A percentile compares a stretch with the other conserved stretches of the same genome.
phyloP scores from a whole-genome alignment of 2,113 vertebrate genomes.

The Daboia siamensis region DNA sequence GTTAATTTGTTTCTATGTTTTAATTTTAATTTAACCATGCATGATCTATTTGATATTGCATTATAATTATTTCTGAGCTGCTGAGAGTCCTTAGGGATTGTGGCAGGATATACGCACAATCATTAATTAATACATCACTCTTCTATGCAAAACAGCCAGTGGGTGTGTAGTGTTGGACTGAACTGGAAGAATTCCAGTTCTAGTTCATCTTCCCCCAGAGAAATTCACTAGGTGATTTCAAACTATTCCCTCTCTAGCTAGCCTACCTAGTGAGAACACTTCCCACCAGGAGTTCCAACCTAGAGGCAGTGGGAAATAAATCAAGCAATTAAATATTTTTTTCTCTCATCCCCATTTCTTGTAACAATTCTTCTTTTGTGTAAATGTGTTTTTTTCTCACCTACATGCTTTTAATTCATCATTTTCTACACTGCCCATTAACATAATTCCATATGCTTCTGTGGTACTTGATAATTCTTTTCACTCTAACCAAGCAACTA shows the following conservation, averaged over 20 bases:
- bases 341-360: not conserved
- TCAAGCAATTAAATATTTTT: not conserved
- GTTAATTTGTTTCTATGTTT: not conserved
- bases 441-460: not conserved
- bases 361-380: not conserved
- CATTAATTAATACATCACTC: not conserved
- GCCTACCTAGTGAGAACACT: not conserved
- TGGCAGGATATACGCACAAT: not conserved
- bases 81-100: not conserved
- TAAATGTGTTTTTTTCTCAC: not conserved
- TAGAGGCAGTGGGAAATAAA: not conserved
- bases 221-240: not conserved
- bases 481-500: not conserved
- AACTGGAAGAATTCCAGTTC: not conserved
- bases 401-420: not conserved
- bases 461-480: not conserved
- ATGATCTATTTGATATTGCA: not conserved
- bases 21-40: not conserved
- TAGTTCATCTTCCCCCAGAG: not conserved
- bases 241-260: not conserved
- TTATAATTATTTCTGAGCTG: not conserved
- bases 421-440: not conserved
- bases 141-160: not conserved
- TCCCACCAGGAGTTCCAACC: not conserved
- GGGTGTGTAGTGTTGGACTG: not conserved